Conservation (phyloP, 2,888 invertebrate genomes). For the Lycia hirtaria region DNA sequence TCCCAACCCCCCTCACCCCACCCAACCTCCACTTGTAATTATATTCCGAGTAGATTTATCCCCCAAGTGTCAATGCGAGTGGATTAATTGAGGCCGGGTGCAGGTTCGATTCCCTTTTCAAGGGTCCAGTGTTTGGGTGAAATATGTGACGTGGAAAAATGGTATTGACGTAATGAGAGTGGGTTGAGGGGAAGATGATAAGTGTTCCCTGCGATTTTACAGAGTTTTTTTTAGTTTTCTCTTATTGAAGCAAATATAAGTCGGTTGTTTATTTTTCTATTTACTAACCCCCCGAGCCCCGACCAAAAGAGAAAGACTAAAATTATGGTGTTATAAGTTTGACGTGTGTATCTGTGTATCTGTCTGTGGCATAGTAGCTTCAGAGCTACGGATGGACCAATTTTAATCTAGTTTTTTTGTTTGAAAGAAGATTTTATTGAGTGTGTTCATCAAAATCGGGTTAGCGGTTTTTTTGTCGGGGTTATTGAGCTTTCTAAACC, state of each 20-base stretch:
- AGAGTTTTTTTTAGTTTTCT: too few relatives aligned
- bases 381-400: too few relatives aligned
- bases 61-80: conserved; percentile 74
- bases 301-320: too few relatives aligned
- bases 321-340: too few relatives aligned
- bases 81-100: conserved; percentile 75
- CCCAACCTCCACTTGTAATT: conserved; percentile 56
- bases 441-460: too few relatives aligned
- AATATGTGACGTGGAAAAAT: conserved; percentile 22
- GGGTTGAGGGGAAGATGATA: background rate
- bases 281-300: too few relatives aligned
- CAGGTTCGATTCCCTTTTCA: conserved; percentile 53
- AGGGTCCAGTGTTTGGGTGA: conserved; percentile 36
- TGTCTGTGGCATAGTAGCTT: too few relatives aligned
- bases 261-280: background rate
- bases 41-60: conserved; percentile 76
- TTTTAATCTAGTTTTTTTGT: too few relatives aligned
- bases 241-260: background rate
- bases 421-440: too few relatives aligned
- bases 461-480: too few relatives aligned
- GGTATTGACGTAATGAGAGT: background rate
- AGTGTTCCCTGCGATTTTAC: background rate
- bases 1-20: background rate
- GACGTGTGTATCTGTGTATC: too few relatives aligned
- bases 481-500: too few relatives aligned